Base-by-base conservation (phyloP, 2,888 invertebrate genomes). In the Trichopria drosophilae region DNA sequence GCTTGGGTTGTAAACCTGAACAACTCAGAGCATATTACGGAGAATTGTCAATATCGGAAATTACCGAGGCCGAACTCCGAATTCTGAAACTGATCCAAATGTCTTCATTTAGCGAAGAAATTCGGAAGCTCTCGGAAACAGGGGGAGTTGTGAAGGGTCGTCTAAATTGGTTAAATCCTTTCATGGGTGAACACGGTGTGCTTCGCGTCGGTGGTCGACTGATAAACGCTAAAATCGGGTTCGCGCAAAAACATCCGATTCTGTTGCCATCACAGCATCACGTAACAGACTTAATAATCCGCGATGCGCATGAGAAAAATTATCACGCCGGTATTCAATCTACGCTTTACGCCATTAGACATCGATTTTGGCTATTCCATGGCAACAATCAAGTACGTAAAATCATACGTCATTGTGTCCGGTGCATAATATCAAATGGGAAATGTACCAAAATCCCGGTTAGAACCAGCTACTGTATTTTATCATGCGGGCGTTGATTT, bases 401-500 rank as follows among this genome's bases (percentile, higher is more conserved):
- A 19, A 16, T 42, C 1, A 32, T 48, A n/a, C 41, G 26, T 34
- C 12, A 32, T n/a, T 48, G 48, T 24, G 23, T 40, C 13, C 32
- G 32, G 12, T 43, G 43, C 16, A n/a, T n/a, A n/a, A n/a, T 37
- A 44, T 10, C 12, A 10, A 29, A 70, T 71, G 69, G 66, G 61
- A 6, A 29, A 67, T 26, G 55, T 69, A 23, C 70, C 67, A 2
- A 23, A 9, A 9, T 29, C 48, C 3, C 32, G 69, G 24, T 58
- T 64, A 1, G 59, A 37, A 1, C 57, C 56, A 18, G 16, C 57
- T 5, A 45, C 58, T 6, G 58, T 67, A 37, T 68, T 68, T 54
- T 26, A 23, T 1, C 53, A 53, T 7, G 45, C 51, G 18, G 67
- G 65, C 1, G 40, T 67, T 1, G 67, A 68, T 53, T 68, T 59